Conservation (phyloP, 2,888 invertebrate species). For the Cyclophora punctaria region DNA sequence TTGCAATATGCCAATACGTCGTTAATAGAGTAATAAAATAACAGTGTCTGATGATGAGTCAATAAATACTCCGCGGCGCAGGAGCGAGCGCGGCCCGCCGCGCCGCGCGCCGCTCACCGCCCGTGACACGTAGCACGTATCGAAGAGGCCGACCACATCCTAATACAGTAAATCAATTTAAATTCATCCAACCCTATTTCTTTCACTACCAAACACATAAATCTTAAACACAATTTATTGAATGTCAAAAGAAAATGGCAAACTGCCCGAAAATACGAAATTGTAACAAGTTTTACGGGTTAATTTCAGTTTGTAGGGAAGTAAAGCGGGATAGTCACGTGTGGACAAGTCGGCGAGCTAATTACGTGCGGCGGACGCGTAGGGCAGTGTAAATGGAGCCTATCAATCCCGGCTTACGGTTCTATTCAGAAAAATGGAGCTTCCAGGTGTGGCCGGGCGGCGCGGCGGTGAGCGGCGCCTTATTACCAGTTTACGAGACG, state of each 20-base stretch:
- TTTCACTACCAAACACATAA: not conserved
- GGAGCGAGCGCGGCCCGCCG: too few relatives aligned
- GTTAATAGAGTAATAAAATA: too few relatives aligned
- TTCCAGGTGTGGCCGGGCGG: slow-evolving; percentile 14
- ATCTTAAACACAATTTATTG: not conserved
- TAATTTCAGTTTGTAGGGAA: not conserved
- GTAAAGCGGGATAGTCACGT: slow-evolving; percentile 2
- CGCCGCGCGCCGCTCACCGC: too few relatives aligned
- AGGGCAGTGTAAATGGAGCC: slow-evolving; percentile 17
- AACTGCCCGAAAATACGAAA: not conserved
- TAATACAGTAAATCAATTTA: too few relatives aligned
- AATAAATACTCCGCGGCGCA: too few relatives aligned
- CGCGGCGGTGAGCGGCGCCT: slow-evolving; percentile 6
- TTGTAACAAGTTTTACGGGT: not conserved
- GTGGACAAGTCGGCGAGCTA: slow-evolving; percentile 23
- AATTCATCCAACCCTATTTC: too few relatives aligned
- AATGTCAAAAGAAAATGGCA: not conserved
- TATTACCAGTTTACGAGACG: not conserved
- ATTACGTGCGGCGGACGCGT: slow-evolving; percentile 28
- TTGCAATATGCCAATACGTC: too few relatives aligned
- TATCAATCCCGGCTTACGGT: slow-evolving; percentile 37
- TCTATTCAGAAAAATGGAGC: slow-evolving; percentile 30
- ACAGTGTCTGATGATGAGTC: too few relatives aligned
- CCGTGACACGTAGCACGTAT: too few relatives aligned
- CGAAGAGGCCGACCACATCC: too few relatives aligned